Evolutionary conservation across 1,140 invertebrate genomes (phyloP), one percentile per base, ranked within the genome.

Genomic region (Drosophila mojavensis): DNA sequence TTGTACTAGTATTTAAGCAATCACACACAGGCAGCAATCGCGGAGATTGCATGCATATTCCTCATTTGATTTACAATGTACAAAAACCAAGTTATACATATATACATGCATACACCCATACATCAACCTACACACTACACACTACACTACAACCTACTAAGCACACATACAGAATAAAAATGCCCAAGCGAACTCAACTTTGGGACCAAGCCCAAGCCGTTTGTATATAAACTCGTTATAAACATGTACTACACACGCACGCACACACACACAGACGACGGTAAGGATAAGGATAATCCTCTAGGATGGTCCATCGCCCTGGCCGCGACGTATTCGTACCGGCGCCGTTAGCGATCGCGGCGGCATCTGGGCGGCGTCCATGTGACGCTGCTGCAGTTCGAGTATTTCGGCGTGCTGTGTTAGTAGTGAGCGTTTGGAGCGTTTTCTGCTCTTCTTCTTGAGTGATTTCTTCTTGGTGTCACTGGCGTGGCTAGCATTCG

Each of bases 1-100:
- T 85, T 85, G 82, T 33, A 39, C 53, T 85, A 84, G 68, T 85
- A 53, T 63, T 70, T 41, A 48, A 60, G 67, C 75, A 47, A 59
- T 26, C 55, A 54, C 39, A 26, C 17, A 39, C 24, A 41, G 30
- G 36, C 65, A 33, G 33, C 59, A 43, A 30, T 39, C n/a, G 24
- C n/a, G 26, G 13, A 39, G 13, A 48, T 50, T 64, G 51, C 60
- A 30, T 43, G 36, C 36, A 61, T 50, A 70, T 63, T 62, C 66
- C 59, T 63, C 20, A 63, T 41, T 53, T 59, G 45, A 33, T 63
- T 63, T 43, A 39, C 30, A 26, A 47, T 74, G 65, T 74, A 69
- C 41, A 74, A 74, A 74, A 59, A 10, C 24, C 26, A 24, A 9
- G 15, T 43, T 45, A 62, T 62, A 51, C 9, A 43, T 10, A n/a